Evolutionary conservation across 1,140 invertebrate genomes (phyloP), one percentile per base, ranked within the genome.

Genomic region (Ceratosolen fusciceps): DNA sequence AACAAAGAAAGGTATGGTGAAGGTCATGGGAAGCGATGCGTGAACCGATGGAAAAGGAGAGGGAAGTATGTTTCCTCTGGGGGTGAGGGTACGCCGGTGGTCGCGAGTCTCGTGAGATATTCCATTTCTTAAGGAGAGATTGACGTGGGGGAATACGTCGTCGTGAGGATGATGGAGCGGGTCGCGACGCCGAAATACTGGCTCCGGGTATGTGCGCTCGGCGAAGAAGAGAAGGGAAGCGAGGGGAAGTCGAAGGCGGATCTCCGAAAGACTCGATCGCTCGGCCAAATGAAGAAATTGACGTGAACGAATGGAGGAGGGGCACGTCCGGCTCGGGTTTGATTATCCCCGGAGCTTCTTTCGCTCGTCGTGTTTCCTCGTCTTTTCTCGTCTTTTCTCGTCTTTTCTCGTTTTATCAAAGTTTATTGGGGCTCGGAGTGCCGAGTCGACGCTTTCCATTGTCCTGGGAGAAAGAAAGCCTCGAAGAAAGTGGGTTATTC

Each of bases 101-200:
- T 49, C 39, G n/a, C 39, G 24, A 24, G 12, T 14, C 21, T 29
- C 24, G 24, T 47, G 29, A 70, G 65, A 43, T 47, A 70, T 70
- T 70, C n/a, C 43, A 70, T 7, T 70, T 70, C 47, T 70, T 72
- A 72, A 72, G 29, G 24, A 26, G 70, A n/a, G 3, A 72, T 24
- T 5, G 65, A 67, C n/a, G 26, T 43, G 16, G 5, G 1, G 83
- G 80, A 65, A 75, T 56, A 31, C 21, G 24, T 54, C 21, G 34
- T n/a, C n/a, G 16, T 29, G 24, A 21, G 2, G 37, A 19, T 14
- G 39, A 1, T 52, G 1, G 26, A 1, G 26, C 26, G n/a, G 29
- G 74, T 49, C 39, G 73, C 34, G 21, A 21, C n/a, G 21, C 10
- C 37, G 16, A 24, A 58, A 37, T 4, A 62, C 21, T 19, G 29